A percentile compares a stretch with the other conserved stretches of the same genome.
Conservation (phyloP, 2,888 invertebrate genomes). For the Meteorus colon region DNA sequence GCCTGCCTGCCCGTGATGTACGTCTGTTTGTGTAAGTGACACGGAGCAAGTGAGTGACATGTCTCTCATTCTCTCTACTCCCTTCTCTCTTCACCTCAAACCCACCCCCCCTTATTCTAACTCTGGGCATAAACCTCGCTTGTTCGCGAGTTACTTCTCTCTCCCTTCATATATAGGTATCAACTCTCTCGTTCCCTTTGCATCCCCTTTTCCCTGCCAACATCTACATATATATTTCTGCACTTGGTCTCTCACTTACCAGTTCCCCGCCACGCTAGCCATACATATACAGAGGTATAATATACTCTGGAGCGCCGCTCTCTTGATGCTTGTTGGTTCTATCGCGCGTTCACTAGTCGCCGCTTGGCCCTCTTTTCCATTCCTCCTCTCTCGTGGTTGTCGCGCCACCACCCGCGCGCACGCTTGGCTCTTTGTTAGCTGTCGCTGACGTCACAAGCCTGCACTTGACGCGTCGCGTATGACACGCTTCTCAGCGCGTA, state of each 20-base stretch:
- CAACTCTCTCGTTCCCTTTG: constrained; percentile 7
- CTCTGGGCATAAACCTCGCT: constrained; percentile 18
- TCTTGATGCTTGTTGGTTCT: constrained; percentile 9
- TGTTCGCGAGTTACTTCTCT: constrained; percentile 23
- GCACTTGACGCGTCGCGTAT: constrained; percentile 59
- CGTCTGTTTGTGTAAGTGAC: constrained; percentile 73
- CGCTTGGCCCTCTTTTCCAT: constrained; percentile 45
- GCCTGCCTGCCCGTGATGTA: constrained; percentile 69
- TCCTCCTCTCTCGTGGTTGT: constrained; percentile 43
- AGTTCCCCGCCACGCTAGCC: neutral
- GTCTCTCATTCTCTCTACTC: constrained; percentile 55
- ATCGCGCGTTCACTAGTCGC: constrained; percentile 4
- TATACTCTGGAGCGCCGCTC: constrained; percentile 2
- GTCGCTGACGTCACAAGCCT: constrained; percentile 60
- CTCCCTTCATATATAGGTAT: constrained; percentile 6
- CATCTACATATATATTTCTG: constrained; percentile 12
- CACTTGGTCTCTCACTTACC: constrained; percentile 19
- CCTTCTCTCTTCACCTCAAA: neutral
- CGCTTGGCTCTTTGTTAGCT: constrained; percentile 52
- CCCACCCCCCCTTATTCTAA: constrained; percentile 25
- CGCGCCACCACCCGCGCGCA: constrained; percentile 14
- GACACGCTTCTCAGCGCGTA: constrained; percentile 55
- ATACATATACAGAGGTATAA: neutral
- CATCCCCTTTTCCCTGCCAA: constrained; percentile 20
- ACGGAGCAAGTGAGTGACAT: constrained; percentile 71